phyloP scores from a whole-genome alignment of 1,140 invertebrate genomes.

The Hypsibius dujardini region DNA sequence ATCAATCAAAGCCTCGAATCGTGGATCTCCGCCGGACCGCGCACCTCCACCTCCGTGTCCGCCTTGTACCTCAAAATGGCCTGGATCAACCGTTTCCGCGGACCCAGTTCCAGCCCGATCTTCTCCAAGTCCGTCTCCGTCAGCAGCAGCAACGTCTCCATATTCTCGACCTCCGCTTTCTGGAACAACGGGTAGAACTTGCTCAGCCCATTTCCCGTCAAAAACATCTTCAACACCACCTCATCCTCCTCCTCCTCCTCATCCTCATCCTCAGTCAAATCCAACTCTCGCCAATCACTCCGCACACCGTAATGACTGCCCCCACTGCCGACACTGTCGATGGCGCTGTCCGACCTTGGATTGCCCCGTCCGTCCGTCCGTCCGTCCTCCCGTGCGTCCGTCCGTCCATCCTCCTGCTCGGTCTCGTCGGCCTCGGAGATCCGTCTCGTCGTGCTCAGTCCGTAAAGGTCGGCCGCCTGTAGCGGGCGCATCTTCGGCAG shows the following conservation, averaged over 20 bases:
- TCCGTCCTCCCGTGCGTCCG: not conserved
- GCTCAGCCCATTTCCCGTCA: not conserved
- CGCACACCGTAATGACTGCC: not conserved
- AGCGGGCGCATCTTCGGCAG: not conserved
- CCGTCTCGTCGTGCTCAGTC: not conserved
- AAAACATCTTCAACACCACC: not conserved
- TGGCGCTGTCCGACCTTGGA: not conserved
- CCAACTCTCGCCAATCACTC: not conserved
- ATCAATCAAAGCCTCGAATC: no score
- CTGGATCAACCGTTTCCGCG: not conserved
- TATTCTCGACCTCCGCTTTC: not conserved
- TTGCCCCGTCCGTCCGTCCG: not conserved
- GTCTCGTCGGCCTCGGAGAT: no score
- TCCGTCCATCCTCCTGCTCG: not conserved
- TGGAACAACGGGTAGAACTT: not conserved
- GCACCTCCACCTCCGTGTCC: not conserved
- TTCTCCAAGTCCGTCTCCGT: constrained; percentile 5
- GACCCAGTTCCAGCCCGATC: not conserved
- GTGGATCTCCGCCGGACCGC: no score
- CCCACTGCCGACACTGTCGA: not conserved
- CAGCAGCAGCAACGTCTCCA: not conserved
- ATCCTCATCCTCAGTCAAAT: constrained; percentile 1
- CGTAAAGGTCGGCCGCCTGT: not conserved
- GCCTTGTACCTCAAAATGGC: not conserved
- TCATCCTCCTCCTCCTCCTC: not conserved